phyloP scores from a whole-genome alignment of 2,888 invertebrate genomes.

The Drosophila koepferae region DNA sequence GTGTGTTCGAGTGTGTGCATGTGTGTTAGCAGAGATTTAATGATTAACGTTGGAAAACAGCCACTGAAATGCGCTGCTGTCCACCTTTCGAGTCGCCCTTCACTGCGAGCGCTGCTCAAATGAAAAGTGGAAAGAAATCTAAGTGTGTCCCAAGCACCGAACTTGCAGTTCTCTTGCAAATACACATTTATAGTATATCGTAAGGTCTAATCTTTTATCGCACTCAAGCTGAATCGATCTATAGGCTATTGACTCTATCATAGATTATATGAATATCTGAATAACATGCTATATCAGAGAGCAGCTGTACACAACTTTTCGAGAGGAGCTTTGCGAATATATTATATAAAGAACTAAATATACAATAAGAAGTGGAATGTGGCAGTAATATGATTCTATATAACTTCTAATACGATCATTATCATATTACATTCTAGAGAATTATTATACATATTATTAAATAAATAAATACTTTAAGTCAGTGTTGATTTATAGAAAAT shows the following conservation, averaged over 20 bases:
- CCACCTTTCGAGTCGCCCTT: conserved; percentile 49
- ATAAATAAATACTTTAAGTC: too few relatives aligned
- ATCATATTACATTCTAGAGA: too few relatives aligned
- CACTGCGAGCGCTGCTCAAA: conserved; percentile 54
- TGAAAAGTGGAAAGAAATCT: conserved; percentile 16
- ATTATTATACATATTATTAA: too few relatives aligned
- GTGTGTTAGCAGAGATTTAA: conserved; percentile 72
- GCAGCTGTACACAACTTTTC: not conserved
- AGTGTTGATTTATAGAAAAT: too few relatives aligned
- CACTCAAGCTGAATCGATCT: not conserved
- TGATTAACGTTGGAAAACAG: conserved; percentile 65
- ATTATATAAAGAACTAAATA: not conserved
- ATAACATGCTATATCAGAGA: not conserved
- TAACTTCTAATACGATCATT: too few relatives aligned
- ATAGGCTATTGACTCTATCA: not conserved
- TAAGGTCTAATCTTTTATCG: not conserved
- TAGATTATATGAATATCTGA: not conserved
- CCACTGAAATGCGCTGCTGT: conserved; percentile 28
- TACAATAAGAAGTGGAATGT: not conserved
- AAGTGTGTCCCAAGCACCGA: conserved; percentile 6
- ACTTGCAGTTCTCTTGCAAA: conserved; percentile 11
- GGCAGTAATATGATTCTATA: too few relatives aligned
- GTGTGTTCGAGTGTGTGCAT: conserved; percentile 35
- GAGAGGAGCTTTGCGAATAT: not conserved
- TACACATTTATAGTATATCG: not conserved